Base-by-base conservation (phyloP, 2,113 vertebrate genomes). In the Sinocyclocheilus rhinocerous region DNA sequence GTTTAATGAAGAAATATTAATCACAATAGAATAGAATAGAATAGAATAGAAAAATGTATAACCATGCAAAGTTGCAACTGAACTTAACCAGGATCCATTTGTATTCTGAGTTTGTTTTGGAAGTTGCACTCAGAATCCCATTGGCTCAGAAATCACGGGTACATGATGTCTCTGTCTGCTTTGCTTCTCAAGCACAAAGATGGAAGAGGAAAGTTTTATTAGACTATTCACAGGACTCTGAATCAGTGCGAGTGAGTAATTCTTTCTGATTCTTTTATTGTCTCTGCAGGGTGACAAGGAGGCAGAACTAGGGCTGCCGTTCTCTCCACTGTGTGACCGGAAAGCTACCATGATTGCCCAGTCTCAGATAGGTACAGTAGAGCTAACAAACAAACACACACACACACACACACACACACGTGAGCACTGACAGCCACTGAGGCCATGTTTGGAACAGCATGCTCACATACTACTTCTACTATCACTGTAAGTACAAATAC, bases 301-400 rank as follows among this genome's bases (percentile, higher is more conserved):
- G 91, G 95, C 96, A 85, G 95, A 97, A 81, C 93, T 99, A 69
- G 97, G 98, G 42, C 95, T 99, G 91, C 97, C 97, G 0, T 99
- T 99, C 92, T 99, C 98, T 85, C 98, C 98, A 0, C 97, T 99
- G 16, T 99, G 98, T 90, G 97, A 99, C 88, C 96, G 98, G 73
- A 98, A 99, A 86, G 96, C 98, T 61, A 99, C 98, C 0, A 96
- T 99, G 96, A 97, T 99, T 52, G 97, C 97, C 57, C 98, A 98
- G 83, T 99, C 98, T 84, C 98, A 99, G 94, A 99, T 99, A 92
- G 98, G 98, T 99, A 22, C 20, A 22, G 57, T 59, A 95, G 94
- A 87, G 73, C 15, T 16, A 3, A 55, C 11, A 55, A 36, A 42
- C 55, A 6, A 29, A 67, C 39, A 10, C 16, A 69, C 63, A 13